A percentile compares a stretch with the other conserved stretches of the same genome.
phyloP scores from a whole-genome alignment of 2,797 vertebrate species.

The Triplophysa bombifrons region DNA sequence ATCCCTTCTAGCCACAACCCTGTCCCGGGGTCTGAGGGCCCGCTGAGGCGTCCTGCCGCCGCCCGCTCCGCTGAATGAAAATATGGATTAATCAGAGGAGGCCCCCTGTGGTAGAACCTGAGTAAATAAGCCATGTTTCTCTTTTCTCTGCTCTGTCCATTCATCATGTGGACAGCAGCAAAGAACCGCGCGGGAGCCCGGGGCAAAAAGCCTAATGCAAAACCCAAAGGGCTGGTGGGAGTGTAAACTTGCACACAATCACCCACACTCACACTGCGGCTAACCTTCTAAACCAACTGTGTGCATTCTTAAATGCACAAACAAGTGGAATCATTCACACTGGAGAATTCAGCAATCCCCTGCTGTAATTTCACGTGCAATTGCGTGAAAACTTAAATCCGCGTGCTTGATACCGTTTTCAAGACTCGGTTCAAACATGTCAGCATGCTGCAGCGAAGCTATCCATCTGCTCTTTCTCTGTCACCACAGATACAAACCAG shows the following conservation, averaged over 20 bases:
- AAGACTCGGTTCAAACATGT: constrained; percentile 8
- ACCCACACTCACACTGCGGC: background rate
- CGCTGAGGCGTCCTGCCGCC: constrained; percentile 35
- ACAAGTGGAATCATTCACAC: background rate
- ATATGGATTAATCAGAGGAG: constrained; percentile 55
- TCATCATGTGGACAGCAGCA: constrained; percentile 58
- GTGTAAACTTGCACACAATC: constrained; percentile 22
- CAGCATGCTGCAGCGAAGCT: background rate
- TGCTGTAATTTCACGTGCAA: constrained; percentile 1
- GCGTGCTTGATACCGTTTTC: constrained; percentile 3
- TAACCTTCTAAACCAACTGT: background rate
- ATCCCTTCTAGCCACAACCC: background rate
- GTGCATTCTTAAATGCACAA: background rate
- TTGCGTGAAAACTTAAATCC: background rate
- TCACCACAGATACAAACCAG: constrained; percentile 77
- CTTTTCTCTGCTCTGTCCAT: constrained; percentile 51
- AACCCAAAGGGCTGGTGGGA: constrained; percentile 21
- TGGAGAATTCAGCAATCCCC: background rate
- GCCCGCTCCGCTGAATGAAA: constrained; percentile 55
- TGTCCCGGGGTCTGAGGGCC: constrained; percentile 13
- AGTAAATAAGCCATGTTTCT: constrained; percentile 51
- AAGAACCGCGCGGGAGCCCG: constrained; percentile 30
- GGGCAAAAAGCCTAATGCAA: constrained; percentile 38
- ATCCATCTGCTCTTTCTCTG: constrained; percentile 73
- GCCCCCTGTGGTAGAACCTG: constrained; percentile 54